phyloP scores from a whole-genome alignment of 2,888 invertebrate species.

The Volucella bombylans region DNA sequence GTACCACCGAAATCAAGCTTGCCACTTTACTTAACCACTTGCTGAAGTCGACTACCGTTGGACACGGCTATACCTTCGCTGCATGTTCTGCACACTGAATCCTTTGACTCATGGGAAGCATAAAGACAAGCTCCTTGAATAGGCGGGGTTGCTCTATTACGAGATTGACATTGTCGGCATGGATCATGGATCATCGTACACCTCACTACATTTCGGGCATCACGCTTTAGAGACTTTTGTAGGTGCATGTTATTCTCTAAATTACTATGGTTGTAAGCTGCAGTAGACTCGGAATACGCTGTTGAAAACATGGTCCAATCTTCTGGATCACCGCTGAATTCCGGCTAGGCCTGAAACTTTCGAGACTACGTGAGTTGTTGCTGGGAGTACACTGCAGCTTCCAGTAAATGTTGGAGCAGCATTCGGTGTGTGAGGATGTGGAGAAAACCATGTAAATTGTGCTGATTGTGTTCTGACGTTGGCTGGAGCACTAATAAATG shows the following conservation, averaged over 20 bases:
- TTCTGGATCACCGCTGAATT: constrained; percentile 62
- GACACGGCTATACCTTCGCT: too few relatives aligned
- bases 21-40: too few relatives aligned
- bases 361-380: neutral
- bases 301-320: constrained; percentile 68
- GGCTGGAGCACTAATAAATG: constrained; percentile 1
- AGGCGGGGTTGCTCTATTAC: neutral
- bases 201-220: constrained; percentile 46
- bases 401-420: constrained; percentile 3
- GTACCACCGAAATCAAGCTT: too few relatives aligned
- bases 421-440: constrained; percentile 4
- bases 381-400: too few relatives aligned
- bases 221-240: constrained; percentile 43
- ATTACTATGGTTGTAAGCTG: constrained; percentile 57
- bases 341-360: constrained; percentile 51
- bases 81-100: too few relatives aligned
- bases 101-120: too few relatives aligned
- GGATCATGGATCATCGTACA: too few relatives aligned
- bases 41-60: too few relatives aligned
- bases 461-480: constrained; percentile 6
- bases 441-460: constrained; percentile 10
- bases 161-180: too few relatives aligned
- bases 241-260: constrained; percentile 66
- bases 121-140: too few relatives aligned
- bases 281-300: constrained; percentile 61